phyloP scores from a whole-genome alignment of 1,140 invertebrate species.

The Ostrea denselamellosa region DNA sequence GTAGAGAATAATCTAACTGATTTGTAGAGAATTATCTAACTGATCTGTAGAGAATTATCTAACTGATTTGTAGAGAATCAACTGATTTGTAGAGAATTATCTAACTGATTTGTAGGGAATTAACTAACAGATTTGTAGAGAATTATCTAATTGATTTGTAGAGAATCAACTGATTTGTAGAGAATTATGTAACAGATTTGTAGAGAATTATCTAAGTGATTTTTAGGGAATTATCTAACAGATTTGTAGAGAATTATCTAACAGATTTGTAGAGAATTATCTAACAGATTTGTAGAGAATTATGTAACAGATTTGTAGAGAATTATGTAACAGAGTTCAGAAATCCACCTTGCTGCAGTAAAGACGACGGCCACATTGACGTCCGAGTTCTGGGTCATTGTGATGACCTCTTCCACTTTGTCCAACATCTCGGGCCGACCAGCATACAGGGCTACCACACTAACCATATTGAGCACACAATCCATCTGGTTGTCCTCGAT shows the following conservation, averaged over 20 bases:
- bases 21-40: too few species aligned
- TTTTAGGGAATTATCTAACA: too few species aligned
- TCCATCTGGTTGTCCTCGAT: conserved; percentile 71
- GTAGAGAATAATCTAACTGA: background rate
- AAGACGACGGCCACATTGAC: conserved; percentile 62
- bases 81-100: too few species aligned
- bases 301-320: background rate
- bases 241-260: too few species aligned
- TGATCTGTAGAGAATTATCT: background rate
- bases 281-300: too few species aligned
- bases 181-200: background rate
- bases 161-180: too few species aligned
- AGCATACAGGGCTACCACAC: conserved; percentile 72
- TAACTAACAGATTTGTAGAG: too few species aligned
- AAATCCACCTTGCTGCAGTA: conserved; percentile 68
- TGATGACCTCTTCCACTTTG: conserved; percentile 65
- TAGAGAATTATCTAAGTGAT: too few species aligned
- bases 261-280: too few species aligned
- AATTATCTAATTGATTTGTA: too few species aligned
- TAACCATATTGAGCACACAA: conserved; percentile 64
- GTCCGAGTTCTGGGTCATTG: conserved; percentile 68
- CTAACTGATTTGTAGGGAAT: too few species aligned
- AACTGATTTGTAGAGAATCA: too few species aligned
- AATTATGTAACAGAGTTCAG: background rate
- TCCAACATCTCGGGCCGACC: conserved; percentile 70